A percentile compares a stretch with the other conserved stretches of the same genome.
Conservation (phyloP, 2,797 vertebrate genomes). For the Lagorchestes hirsutus region DNA sequence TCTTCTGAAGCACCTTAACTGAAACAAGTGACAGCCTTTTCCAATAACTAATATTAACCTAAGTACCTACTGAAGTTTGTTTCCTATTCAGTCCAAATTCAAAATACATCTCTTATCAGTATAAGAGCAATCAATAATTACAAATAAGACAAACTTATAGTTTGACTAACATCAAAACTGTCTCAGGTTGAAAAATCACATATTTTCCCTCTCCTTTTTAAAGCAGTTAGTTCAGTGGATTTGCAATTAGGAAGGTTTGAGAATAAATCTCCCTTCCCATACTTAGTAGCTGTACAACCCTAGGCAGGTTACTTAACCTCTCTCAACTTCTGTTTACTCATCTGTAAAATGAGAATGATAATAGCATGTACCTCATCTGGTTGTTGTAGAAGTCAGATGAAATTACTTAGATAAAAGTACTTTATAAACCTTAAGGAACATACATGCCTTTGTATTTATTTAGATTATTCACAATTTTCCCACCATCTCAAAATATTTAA, state of each 20-base stretch:
- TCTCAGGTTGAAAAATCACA: neutral
- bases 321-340: neutral
- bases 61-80: neutral
- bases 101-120: neutral
- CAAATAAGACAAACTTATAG: neutral
- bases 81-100: neutral
- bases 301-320: neutral
- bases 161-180: slow-evolving; percentile 39
- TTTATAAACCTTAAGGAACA: neutral
- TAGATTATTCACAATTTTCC: slow-evolving; percentile 38
- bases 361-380: neutral
- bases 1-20: slow-evolving; percentile 40
- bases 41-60: slow-evolving; percentile 51
- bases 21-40: slow-evolving; percentile 50
- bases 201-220: neutral
- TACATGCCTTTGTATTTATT: neutral
- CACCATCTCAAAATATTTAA: slow-evolving; percentile 55
- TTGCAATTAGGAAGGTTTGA: neutral
- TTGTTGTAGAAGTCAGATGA: neutral
- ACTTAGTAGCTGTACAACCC: neutral
- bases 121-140: neutral
- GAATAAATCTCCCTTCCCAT: neutral
- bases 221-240: neutral
- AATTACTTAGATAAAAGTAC: neutral
- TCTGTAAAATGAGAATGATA: neutral